Evolutionary conservation across 2,113 vertebrate genomes (phyloP), one percentile per base, ranked within the genome.

Genomic region (Antigone vipio): DNA sequence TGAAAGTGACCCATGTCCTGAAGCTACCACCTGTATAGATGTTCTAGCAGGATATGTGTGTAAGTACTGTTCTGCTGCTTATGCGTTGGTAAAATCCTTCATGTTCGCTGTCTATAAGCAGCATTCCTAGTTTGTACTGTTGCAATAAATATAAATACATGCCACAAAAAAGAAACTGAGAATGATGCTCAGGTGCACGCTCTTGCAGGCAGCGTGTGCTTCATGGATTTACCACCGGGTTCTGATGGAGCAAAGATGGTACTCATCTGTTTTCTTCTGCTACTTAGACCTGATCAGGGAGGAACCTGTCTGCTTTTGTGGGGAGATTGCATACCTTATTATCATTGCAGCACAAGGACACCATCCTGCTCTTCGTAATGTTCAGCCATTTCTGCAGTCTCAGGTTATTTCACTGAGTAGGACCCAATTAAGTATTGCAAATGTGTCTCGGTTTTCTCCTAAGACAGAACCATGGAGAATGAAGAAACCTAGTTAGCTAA

Each of bases 11-110:
- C 99, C 98, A 1, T 99, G 99, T 90, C 95, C 97, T 20, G 94
- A 97, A 2, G 97, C 97, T 44, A 98, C 98, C 52, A 97, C 71
- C 64, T 99, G 99, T 59, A 56, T 97, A 30, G 98, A 99, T 27
- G 98, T 99, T 29, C 95, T 94, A 5, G 98, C 98, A 74, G 99
- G 99, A 94, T 99, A 99, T 42, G 98, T 99, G 90, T 99, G 99
- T 99, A 96, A 99, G 99, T 97, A 44, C 58, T 30, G 30, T 24
- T 77, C n/a, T 56, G 23, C 47, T 29, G 8, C 12, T 47, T 12
- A 11, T 1, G 32, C 64, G 49, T 9, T 59, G 83, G 60, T 29
- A 21, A 66, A 44, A 34, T 14, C 30, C 21, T 12, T 22, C 1
- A 8, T 0, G 3, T 27, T 76, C n/a, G 3, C 55, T 88, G 40